Conservation (phyloP, 2,113 vertebrate genomes). For the Archilochus colubris region DNA sequence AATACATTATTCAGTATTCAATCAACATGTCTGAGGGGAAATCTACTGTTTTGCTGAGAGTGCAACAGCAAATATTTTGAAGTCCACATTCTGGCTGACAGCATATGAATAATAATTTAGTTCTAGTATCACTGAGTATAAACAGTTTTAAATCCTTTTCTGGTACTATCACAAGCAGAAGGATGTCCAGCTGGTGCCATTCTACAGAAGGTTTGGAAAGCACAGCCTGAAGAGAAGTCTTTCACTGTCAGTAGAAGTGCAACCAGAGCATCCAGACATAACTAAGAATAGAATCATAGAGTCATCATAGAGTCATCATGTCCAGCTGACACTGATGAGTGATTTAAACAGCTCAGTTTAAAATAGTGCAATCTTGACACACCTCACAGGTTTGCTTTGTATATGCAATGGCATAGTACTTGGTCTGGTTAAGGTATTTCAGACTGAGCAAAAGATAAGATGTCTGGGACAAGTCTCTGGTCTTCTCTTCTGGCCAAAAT, state of each 20-base stretch:
- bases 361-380: neutral
- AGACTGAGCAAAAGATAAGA: neutral
- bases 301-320: too few species aligned
- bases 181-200: neutral
- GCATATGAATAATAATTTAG: constrained; percentile 4
- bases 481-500: neutral
- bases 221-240: neutral
- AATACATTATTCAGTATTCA: neutral
- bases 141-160: neutral
- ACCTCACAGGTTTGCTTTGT: neutral
- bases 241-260: neutral
- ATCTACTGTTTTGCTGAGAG: neutral
- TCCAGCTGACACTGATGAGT: neutral
- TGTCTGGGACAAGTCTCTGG: neutral
- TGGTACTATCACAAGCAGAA: neutral
- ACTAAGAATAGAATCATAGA: neutral
- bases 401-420: neutral
- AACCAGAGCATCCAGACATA: neutral
- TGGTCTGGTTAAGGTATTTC: neutral
- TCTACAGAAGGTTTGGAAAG: neutral
- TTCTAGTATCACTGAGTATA: neutral
- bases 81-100: neutral
- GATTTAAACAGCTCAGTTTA: neutral
- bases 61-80: neutral
- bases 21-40: neutral